These are phyloP conservation scores for Grammomys dolichurus DNA, from an alignment of 2,113 vertebrate genomes.

Conservation along the genomic window DNA sequence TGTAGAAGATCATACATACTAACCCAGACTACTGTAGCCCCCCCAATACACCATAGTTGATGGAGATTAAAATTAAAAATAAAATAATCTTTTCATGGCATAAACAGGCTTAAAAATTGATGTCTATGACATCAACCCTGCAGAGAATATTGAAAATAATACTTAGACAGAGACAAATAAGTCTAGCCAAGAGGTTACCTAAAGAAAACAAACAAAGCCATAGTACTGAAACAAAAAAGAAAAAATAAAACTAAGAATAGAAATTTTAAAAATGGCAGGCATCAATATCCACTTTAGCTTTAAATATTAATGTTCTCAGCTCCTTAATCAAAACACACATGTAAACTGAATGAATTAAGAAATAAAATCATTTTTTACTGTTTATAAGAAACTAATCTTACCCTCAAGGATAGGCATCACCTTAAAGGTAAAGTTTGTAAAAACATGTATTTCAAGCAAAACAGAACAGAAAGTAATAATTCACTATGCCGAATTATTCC, in stretches of 20 bases:
- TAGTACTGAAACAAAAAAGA: background rate
- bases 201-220: background rate
- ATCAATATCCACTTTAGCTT: background rate
- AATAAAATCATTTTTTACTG: background rate
- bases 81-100: background rate
- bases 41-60: background rate
- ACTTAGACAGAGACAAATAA: background rate
- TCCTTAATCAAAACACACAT: background rate
- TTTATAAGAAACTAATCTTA: background rate
- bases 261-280: background rate
- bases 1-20: background rate
- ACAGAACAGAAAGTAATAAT: background rate
- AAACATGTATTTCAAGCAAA: background rate
- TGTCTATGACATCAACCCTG: background rate
- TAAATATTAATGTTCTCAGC: background rate
- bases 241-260: background rate
- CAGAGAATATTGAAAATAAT: background rate
- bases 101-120: background rate
- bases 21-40: background rate
- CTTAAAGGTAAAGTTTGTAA: background rate
- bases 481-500: background rate
- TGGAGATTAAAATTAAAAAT: background rate
- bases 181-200: background rate
- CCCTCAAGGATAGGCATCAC: background rate
- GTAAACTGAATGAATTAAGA: background rate